Evolutionary conservation across 2,888 invertebrate genomes (phyloP).

Genomic region (Drosophila eohydei): DNA sequence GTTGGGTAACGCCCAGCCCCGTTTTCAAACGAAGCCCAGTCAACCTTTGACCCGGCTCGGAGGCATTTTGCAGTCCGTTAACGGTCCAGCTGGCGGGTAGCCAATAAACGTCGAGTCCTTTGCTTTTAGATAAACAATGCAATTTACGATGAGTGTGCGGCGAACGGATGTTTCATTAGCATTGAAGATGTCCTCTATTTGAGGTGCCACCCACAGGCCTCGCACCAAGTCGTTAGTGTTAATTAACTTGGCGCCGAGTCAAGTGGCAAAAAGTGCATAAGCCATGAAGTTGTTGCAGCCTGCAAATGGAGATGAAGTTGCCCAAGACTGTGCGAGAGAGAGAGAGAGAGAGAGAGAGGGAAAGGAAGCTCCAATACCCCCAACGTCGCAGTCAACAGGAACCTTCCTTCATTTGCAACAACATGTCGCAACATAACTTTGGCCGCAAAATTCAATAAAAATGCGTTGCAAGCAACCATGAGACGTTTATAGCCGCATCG

Average conservation of each 20-base stretch:
- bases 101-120: constrained; percentile 36
- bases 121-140: constrained; percentile 69
- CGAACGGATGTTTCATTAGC: constrained; percentile 70
- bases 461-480: constrained; percentile 64
- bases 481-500: constrained; percentile 63
- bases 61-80: constrained; percentile 50
- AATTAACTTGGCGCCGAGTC: constrained; percentile 75
- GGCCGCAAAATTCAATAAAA: constrained; percentile 72
- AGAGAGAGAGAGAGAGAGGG: not conserved
- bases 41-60: constrained; percentile 14
- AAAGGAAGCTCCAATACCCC: not conserved
- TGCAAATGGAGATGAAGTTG: constrained; percentile 21
- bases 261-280: constrained; percentile 59
- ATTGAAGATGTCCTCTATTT: constrained; percentile 51
- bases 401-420: constrained; percentile 27
- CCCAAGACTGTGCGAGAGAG: not conserved
- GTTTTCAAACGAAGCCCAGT: not conserved
- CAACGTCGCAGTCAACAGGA: not conserved
- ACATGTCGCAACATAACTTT: constrained; percentile 41
- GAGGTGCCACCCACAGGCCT: constrained; percentile 9
- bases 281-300: constrained; percentile 31
- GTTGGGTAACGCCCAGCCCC: not conserved
- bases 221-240: constrained; percentile 64
- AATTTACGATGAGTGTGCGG: constrained; percentile 64
- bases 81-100: constrained; percentile 47